These are phyloP conservation scores for Indri indri DNA, from an alignment of 2,113 vertebrate genomes.

Conservation along the genomic window DNA sequence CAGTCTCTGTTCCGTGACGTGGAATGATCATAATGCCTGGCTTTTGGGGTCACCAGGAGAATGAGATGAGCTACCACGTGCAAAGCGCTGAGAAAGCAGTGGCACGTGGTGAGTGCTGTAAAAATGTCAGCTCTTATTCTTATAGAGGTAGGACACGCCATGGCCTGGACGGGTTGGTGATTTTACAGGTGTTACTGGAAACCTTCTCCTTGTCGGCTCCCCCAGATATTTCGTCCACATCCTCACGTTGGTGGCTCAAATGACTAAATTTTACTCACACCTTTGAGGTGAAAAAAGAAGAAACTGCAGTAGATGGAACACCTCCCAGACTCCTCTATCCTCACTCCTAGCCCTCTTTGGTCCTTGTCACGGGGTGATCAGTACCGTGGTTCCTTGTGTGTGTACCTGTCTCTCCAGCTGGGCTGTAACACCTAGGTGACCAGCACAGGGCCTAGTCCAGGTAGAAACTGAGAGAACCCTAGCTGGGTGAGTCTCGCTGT, in stretches of 20 bases:
- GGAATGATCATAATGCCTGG: not conserved
- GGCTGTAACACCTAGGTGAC: not conserved
- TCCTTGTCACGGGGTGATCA: not conserved
- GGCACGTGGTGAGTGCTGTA: accelerated
- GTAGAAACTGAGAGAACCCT: no score
- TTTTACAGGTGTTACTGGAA: not conserved
- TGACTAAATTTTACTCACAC: not conserved
- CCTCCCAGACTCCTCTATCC: not conserved
- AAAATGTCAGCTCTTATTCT: no score
- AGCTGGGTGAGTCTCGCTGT: no score
- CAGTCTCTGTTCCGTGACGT: not conserved
- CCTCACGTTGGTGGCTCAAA: not conserved
- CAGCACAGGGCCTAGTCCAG: not conserved
- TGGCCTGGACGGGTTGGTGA: not conserved
- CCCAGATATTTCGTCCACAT: not conserved
- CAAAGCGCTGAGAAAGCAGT: not conserved
- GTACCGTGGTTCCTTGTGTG: not conserved
- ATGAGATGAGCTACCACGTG: not conserved
- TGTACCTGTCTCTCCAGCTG: not conserved
- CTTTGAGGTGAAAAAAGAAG: not conserved
- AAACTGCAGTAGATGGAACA: not conserved
- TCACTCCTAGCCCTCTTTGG: not conserved
- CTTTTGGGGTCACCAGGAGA: not conserved
- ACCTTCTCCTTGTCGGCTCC: not conserved
- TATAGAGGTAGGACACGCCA: not conserved